Evolutionary conservation across 2,113 vertebrate genomes (phyloP), one percentile per base, ranked within the genome.

Genomic region (Ctenomys sociabilis): DNA sequence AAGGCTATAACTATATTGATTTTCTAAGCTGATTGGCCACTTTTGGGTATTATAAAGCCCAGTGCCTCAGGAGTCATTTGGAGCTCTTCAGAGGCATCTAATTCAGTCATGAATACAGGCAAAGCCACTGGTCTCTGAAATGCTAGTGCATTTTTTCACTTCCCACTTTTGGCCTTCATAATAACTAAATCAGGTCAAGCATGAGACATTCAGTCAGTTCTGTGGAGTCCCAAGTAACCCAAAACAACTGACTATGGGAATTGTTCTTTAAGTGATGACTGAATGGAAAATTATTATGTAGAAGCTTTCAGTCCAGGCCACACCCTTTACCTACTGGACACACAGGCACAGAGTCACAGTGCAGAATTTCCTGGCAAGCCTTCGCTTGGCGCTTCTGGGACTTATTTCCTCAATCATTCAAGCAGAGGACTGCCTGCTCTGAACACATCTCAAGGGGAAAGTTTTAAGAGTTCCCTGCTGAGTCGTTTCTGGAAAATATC

Each of bases 201-300:
- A 30, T 43, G 22, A 70, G 35, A 5, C 93, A 70, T 93, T 87
- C 81, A 87, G 32, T 86, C 63, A 77, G 43, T 87, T 96, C 87
- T 92, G 54, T 85, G 66, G 13, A 90, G 88, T 40, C 66, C 16
- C 37, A 49, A 57, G 64, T 35, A 82, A 64, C 45, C 22, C 90
- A 72, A 88, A 85, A 72, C 70, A 75, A 54, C 70, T 30, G 72
- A 91, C 77, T 91, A 35, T 97, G 88, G 66, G 92, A 97, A 94
- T 61, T 32, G 17, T 45, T 35, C 57, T 86, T 85, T 43, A 64
- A 35, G 21, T 85, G 80, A 94, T 95, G 81, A 94, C 66, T 93
- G 80, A 57, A 77, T 84, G 82, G 91, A 95, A 97, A 97, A 95
- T 92, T 95, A 68, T 95, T 54, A 75, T 5, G 54, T 86, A 72